Base-by-base conservation (phyloP, 2,888 invertebrate species). In the Drosophila borborema region DNA sequence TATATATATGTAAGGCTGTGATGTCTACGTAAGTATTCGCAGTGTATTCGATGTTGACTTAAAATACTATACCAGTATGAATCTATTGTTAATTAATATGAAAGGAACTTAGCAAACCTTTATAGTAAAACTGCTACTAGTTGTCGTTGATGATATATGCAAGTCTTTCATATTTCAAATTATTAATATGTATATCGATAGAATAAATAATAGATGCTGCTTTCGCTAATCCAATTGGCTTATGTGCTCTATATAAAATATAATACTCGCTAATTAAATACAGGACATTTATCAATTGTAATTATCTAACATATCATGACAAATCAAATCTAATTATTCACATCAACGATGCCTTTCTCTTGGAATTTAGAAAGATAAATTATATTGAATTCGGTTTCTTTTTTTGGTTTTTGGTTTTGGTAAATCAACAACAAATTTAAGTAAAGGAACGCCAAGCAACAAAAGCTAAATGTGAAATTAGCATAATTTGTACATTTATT, bases 401-500 rank as follows among this genome's bases (percentile, higher is more conserved):
- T 48, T 48, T 28, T 16, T 28, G 48, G 9, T 5, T 6, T 16
- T 16, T n/a, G n/a, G 14, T 38, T 48, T 58, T 77, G 36, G 23
- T 14, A 55, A 40, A 40, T 55, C 64, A 69, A 34, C 20, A 53
- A 34, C n/a, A 46, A 31, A 53, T 46, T 12, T 38, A 46, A 68
- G 40, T 23, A 56, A 70, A 55, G 46, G 59, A 69, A 45, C 28
- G 68, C 34, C 64, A 61, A 63, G 64, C 64, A 66, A 72, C 69
- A 75, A 82, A 82, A 75, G 82, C 64, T 68, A 63, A 75, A 75
- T 71, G 65, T 63, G 46, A 60, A 64, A 88, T 85, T 85, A 74
- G 72, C 89, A 86, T 86, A 86, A 87, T 85, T 90, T 74, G 59
- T 72, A 60, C 76, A 90, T 86, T 90, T 82, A 65, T 90, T 88